These are phyloP conservation scores for Zaprionus capensis DNA, from an alignment of 1,140 invertebrate species.

Conservation along the genomic window DNA sequence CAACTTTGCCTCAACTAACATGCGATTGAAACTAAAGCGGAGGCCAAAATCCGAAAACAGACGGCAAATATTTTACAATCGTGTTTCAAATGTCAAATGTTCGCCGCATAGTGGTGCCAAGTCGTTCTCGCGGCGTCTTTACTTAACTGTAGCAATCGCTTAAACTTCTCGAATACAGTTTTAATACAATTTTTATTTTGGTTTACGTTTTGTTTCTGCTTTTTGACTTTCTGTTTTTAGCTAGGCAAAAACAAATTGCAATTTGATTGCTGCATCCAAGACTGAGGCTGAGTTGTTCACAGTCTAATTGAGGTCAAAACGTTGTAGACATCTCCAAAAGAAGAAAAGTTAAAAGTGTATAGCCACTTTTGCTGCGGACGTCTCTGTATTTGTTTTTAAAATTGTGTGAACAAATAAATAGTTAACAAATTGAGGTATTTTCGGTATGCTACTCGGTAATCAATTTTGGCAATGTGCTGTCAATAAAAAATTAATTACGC, in stretches of 20 bases:
- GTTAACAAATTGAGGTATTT: slow-evolving; percentile 43
- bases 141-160: slow-evolving; percentile 68
- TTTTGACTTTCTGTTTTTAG: slow-evolving; percentile 31
- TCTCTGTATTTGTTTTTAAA: slow-evolving; percentile 46
- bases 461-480: slow-evolving; percentile 12
- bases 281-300: slow-evolving; percentile 32
- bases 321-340: slow-evolving; percentile 65
- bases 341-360: slow-evolving; percentile 37
- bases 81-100: slow-evolving; percentile 76
- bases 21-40: slow-evolving; percentile 29
- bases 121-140: slow-evolving; percentile 38
- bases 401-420: slow-evolving; percentile 38
- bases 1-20: slow-evolving; percentile 57
- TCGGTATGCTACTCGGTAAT: background rate
- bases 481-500: background rate
- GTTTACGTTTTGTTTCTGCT: slow-evolving; percentile 33
- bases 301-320: slow-evolving; percentile 76
- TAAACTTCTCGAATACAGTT: slow-evolving; percentile 52
- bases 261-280: slow-evolving; percentile 67
- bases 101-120: slow-evolving; percentile 23
- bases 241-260: slow-evolving; percentile 65
- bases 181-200: slow-evolving; percentile 15
- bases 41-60: slow-evolving; percentile 62
- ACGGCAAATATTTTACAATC: slow-evolving; percentile 66
- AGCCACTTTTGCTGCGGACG: background rate